Evolutionary conservation across 2,888 invertebrate species (phyloP), one percentile per base, ranked within the genome.

Genomic region (Drosophila barbarae): DNA sequence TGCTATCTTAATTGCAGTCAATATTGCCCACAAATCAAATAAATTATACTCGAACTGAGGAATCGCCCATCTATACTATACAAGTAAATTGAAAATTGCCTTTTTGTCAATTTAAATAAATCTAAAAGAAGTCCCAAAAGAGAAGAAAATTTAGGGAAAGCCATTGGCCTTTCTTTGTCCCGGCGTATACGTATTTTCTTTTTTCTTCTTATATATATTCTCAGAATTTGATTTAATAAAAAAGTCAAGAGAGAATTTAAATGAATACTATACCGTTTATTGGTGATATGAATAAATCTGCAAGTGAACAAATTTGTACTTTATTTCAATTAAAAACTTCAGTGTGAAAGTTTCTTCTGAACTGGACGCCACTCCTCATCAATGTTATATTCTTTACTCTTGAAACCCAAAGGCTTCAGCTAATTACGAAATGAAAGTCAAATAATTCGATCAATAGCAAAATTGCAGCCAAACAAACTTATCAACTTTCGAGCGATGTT

Each of bases 1-100:
- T 66, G 57, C 61, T 68, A 78, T 81, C 78, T 84, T 78, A 78
- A 78, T 78, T 81, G 78, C 81, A 65, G 47, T 60, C 72, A 69
- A 70, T 61, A 70, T 60, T 69, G 68, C 53, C 63, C 38, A 69
- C 71, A 68, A 68, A 69, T 68, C 60, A 68, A 69, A 69, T 68
- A 53, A 68, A 68, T 68, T 59, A 49, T 59, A 36, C 60, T 35
- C 23, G 34, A 42, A 53, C 60, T 39, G 47, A 34, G 30, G 32
- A 58, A 49, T 69, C 46, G 42, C 10, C 36, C 32, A 12, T 28
- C 42, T 21, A 6, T 28, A 13, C 42, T 21, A 6, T 28, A 13
- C 21, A 34, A 52, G 38, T 21, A 64, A 54, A 54, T 65, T 66
- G 46, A 52, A 64, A 54, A 46, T 55, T 26, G 35, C 35, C 13